Conservation (phyloP, 2,797 vertebrate species). For the Halcyon badia region DNA sequence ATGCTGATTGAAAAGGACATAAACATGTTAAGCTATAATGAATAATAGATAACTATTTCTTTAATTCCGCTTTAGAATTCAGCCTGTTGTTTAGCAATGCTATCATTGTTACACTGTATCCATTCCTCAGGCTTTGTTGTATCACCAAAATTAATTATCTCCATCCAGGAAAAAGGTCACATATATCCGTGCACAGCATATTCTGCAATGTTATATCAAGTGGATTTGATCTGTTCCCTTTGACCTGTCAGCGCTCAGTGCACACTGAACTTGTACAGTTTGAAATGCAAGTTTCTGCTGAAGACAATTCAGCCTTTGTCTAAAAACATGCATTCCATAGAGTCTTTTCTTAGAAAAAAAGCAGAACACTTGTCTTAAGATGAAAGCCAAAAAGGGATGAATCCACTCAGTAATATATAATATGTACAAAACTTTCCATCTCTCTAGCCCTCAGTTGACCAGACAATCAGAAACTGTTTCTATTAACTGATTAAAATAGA, state of each 20-base stretch:
- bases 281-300: background rate
- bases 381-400: background rate
- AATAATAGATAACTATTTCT: constrained; percentile 15
- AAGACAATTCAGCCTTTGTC: background rate
- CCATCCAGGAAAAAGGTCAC: background rate
- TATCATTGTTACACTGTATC: background rate
- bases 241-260: background rate
- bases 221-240: constrained; percentile 11
- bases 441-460: background rate
- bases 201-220: background rate
- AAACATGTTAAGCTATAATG: constrained; percentile 7
- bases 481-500: constrained; percentile 49
- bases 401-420: background rate
- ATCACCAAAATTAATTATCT: background rate
- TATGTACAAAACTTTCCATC: background rate
- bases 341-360: background rate
- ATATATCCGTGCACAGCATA: background rate
- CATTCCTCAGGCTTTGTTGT: background rate
- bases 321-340: background rate
- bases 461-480: constrained; percentile 20
- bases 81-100: background rate
- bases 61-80: constrained; percentile 16
- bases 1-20: background rate
- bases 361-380: background rate
- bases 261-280: background rate